These are phyloP conservation scores for Melanotaenia parkinsoni DNA, from an alignment of 2,797 vertebrate species.

Conservation along the genomic window DNA sequence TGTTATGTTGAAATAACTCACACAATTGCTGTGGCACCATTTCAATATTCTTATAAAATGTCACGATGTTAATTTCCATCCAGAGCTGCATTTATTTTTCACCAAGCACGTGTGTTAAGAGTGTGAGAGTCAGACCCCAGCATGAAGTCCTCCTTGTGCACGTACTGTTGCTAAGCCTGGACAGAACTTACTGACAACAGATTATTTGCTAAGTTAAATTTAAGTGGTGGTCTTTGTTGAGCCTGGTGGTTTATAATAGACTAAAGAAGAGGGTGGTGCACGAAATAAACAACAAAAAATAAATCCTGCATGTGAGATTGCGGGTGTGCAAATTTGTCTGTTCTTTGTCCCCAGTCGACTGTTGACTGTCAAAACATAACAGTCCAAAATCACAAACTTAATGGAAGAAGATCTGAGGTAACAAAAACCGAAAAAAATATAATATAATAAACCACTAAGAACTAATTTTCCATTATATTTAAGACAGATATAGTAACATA, in stretches of 20 bases:
- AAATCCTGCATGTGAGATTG: not conserved
- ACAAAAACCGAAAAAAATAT: not conserved
- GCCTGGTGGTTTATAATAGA: not conserved
- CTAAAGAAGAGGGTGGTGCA: not conserved
- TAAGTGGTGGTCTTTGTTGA: not conserved
- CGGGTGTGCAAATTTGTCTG: not conserved
- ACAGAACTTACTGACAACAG: not conserved
- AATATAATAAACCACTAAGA: no score
- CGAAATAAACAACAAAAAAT: not conserved
- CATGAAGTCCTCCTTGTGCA: not conserved
- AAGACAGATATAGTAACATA: no score
- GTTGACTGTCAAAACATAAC: not conserved
- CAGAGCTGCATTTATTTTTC: not conserved
- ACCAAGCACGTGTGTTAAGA: not conserved
- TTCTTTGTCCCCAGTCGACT: not conserved
- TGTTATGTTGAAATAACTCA: no score
- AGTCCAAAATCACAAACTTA: no score
- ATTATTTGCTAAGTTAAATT: not conserved
- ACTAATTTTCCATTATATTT: no score
- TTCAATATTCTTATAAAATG: no score
- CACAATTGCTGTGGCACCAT: no score
- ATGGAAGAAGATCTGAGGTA: not conserved
- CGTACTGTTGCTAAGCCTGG: not conserved
- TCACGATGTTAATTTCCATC: not conserved
- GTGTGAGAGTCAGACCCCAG: not conserved